A percentile compares a stretch with the other conserved stretches of the same genome.
These are phyloP conservation scores for Sebastes kiyomatsui DNA, from an alignment of 2,797 vertebrate species.

Conservation along the genomic window DNA sequence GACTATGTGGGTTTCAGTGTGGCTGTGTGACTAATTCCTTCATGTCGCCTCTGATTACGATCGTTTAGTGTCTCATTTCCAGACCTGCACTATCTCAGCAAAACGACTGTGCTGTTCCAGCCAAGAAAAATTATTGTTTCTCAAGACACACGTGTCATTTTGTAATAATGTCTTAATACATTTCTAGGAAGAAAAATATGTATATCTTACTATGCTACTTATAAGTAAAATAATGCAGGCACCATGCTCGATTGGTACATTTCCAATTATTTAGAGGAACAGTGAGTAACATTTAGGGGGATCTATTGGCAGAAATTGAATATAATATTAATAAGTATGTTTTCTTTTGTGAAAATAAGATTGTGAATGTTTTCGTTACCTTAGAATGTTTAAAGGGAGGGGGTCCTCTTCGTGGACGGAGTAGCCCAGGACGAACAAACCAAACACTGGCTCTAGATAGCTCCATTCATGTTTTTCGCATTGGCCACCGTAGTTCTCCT, in stretches of 20 bases:
- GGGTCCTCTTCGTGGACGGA: too few relatives aligned
- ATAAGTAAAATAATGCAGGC: not conserved
- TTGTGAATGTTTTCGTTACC: too few relatives aligned
- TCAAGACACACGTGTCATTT: not conserved
- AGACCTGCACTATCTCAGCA: not conserved
- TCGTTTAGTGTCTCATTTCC: slow-evolving; percentile 15
- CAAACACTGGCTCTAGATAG: too few relatives aligned
- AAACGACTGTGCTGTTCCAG: not conserved
- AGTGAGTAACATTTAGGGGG: too few relatives aligned
- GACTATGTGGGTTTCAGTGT: slow-evolving; percentile 41
- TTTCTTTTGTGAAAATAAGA: too few relatives aligned
- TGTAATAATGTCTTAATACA: not conserved
- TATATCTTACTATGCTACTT: not conserved
- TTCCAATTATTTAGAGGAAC: not conserved
- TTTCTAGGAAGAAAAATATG: not conserved
- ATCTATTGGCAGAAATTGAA: too few relatives aligned
- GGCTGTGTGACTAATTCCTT: slow-evolving; percentile 59
- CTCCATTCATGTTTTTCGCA: too few relatives aligned
- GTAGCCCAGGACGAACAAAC: too few relatives aligned
- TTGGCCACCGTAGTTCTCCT: too few relatives aligned
- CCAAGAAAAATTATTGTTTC: not conserved
- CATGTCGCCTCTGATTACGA: slow-evolving; percentile 32
- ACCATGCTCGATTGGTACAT: not conserved
- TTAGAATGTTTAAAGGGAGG: too few relatives aligned
- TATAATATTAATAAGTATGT: too few relatives aligned